Evolutionary conservation across 2,888 invertebrate genomes (phyloP).

Genomic region (Drosophila rubida): DNA sequence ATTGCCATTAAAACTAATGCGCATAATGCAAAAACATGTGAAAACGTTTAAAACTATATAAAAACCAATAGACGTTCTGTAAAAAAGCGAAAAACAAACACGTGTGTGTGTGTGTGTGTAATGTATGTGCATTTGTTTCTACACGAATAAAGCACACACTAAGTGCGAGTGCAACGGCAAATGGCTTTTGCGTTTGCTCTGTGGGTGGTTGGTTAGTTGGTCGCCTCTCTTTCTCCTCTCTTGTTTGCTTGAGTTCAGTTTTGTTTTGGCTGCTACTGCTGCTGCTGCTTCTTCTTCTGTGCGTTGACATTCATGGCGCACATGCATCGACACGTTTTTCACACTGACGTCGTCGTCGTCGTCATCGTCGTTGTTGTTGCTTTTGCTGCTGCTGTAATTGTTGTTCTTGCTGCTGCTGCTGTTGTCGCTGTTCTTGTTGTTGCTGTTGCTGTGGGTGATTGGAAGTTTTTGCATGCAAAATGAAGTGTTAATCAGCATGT

Average conservation of each 20-base stretch:
- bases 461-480: slow-evolving; percentile 70
- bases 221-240: slow-evolving; percentile 2
- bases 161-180: slow-evolving; percentile 4
- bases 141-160: slow-evolving; percentile 10
- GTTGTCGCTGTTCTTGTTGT: background rate
- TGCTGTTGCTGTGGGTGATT: slow-evolving; percentile 42
- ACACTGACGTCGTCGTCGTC: slow-evolving; percentile 13
- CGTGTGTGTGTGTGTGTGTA: background rate
- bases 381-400: background rate
- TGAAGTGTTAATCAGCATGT: slow-evolving; percentile 66
- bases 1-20: slow-evolving; percentile 61
- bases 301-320: slow-evolving; percentile 69
- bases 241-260: slow-evolving; percentile 17
- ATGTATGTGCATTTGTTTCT: slow-evolving; percentile 2
- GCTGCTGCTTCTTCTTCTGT: slow-evolving; percentile 14
- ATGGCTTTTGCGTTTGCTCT: slow-evolving; percentile 5
- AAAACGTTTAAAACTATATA: slow-evolving; percentile 63
- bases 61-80: slow-evolving; percentile 42
- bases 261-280: slow-evolving; percentile 10
- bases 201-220: slow-evolving; percentile 20
- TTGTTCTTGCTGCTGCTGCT: slow-evolving; percentile 1
- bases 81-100: slow-evolving; percentile 7
- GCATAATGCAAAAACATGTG: slow-evolving; percentile 56
- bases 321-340: slow-evolving; percentile 74
- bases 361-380: slow-evolving; percentile 2